phyloP scores from a whole-genome alignment of 2,797 vertebrate genomes.

The Pangasius macronema region DNA sequence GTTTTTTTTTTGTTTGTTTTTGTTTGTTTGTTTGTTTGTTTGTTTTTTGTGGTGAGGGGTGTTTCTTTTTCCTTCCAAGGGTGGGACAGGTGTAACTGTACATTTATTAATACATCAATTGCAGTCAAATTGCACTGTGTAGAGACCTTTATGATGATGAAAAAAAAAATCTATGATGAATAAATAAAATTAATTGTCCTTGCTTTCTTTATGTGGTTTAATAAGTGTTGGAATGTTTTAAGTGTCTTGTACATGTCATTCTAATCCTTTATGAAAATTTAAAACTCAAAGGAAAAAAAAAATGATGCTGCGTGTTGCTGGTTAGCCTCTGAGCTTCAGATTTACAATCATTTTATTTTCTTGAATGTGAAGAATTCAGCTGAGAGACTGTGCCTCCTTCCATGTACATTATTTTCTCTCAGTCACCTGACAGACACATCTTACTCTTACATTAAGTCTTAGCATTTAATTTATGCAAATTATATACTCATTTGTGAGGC shows the following conservation, averaged over 20 bases:
- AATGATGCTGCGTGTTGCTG: constrained; percentile 79
- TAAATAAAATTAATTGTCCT: constrained; percentile 56
- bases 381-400: constrained; percentile 80
- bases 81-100: constrained; percentile 43
- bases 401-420: constrained; percentile 76
- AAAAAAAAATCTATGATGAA: constrained; percentile 44
- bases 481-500: constrained; percentile 78
- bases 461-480: constrained; percentile 60
- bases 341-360: constrained; percentile 77
- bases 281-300: constrained; percentile 42
- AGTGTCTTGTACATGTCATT: constrained; percentile 91
- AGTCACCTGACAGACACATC: constrained; percentile 74
- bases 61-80: constrained; percentile 33
- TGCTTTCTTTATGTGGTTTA: constrained; percentile 79
- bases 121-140: constrained; percentile 53
- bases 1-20: constrained; percentile 31
- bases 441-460: constrained; percentile 64
- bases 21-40: constrained; percentile 23
- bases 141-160: constrained; percentile 54
- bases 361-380: constrained; percentile 79
- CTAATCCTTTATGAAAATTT: constrained; percentile 77
- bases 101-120: constrained; percentile 55
- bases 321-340: constrained; percentile 79
- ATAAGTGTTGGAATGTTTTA: constrained; percentile 86
- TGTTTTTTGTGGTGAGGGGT: constrained; percentile 50